Percentiles rank a stretch among this genome's conserved stretches.
Conservation (phyloP, 2,113 vertebrate genomes). For the Pholis gunnellus region DNA sequence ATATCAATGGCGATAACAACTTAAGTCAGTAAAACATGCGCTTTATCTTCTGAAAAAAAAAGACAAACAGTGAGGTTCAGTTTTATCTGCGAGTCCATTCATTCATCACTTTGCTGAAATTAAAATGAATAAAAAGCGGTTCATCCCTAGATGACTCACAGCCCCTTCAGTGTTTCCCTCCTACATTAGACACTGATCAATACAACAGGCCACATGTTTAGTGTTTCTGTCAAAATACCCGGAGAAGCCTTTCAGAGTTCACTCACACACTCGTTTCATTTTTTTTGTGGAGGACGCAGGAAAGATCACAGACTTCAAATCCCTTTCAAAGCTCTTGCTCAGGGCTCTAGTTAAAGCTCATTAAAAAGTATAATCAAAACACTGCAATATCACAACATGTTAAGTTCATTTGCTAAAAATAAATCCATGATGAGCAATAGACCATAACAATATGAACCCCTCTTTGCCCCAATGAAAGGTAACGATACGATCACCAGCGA, state of each 20-base stretch:
- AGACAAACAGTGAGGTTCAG: background rate
- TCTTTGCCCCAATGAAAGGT: slow-evolving; percentile 67
- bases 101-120: slow-evolving; percentile 8
- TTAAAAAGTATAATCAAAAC: slow-evolving; percentile 80
- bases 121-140: slow-evolving; percentile 12
- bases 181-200: slow-evolving; percentile 31
- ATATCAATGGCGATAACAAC: background rate
- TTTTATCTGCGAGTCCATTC: background rate
- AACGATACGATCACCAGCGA: slow-evolving; percentile 68
- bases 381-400: slow-evolving; percentile 63
- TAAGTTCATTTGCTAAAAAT: slow-evolving; percentile 70
- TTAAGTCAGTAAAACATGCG: background rate
- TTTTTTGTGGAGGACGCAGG: slow-evolving; percentile 32
- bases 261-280: background rate
- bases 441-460: slow-evolving; percentile 71
- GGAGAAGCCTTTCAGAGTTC: slow-evolving; percentile 28
- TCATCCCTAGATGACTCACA: background rate
- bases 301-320: slow-evolving; percentile 52
- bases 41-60: background rate
- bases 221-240: slow-evolving; percentile 7
- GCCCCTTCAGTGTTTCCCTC: slow-evolving; percentile 2
- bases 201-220: slow-evolving; percentile 25
- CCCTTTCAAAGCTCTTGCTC: slow-evolving; percentile 60
- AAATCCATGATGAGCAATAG: slow-evolving; percentile 55
- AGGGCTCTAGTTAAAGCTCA: slow-evolving; percentile 70